A percentile compares a stretch with the other conserved stretches of the same genome.
phyloP scores from a whole-genome alignment of 1,140 invertebrate species.

The Phocides pigmalion region DNA sequence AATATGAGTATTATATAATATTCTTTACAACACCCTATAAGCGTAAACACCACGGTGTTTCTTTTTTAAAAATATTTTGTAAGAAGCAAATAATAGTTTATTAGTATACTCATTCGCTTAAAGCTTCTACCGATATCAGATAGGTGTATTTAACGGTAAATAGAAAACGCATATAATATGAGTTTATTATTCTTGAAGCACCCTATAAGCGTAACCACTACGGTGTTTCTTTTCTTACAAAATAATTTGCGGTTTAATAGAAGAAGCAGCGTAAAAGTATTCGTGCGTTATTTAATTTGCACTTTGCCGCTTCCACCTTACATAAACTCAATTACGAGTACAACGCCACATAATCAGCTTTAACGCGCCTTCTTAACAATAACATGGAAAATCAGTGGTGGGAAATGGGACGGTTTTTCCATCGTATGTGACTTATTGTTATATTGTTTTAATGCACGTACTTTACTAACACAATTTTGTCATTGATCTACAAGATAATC shows the following conservation, averaged over 20 bases:
- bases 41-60: neutral
- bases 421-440: neutral
- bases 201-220: slow-evolving; percentile 8
- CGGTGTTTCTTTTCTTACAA: slow-evolving; percentile 5
- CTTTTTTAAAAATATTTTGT: neutral
- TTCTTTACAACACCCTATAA: neutral
- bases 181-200: too few species aligned
- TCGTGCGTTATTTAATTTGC: slow-evolving; percentile 24
- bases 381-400: slow-evolving; percentile 58
- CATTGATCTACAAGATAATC: slow-evolving; percentile 2
- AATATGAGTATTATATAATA: slow-evolving; percentile 22
- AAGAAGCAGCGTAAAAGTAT: slow-evolving; percentile 4
- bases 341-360: neutral
- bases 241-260: slow-evolving; percentile 25
- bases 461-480: slow-evolving; percentile 4
- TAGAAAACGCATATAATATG: slow-evolving; percentile 18
- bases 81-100: neutral
- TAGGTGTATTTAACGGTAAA: neutral
- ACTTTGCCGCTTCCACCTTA: slow-evolving; percentile 19
- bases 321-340: slow-evolving; percentile 23
- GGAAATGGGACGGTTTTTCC: slow-evolving; percentile 64
- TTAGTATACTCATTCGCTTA: neutral
- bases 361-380: slow-evolving; percentile 48
- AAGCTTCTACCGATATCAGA: neutral
- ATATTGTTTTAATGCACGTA: neutral